Evolutionary conservation across 2,113 vertebrate genomes (phyloP).

Genomic region (Corythornis vintsioides): DNA sequence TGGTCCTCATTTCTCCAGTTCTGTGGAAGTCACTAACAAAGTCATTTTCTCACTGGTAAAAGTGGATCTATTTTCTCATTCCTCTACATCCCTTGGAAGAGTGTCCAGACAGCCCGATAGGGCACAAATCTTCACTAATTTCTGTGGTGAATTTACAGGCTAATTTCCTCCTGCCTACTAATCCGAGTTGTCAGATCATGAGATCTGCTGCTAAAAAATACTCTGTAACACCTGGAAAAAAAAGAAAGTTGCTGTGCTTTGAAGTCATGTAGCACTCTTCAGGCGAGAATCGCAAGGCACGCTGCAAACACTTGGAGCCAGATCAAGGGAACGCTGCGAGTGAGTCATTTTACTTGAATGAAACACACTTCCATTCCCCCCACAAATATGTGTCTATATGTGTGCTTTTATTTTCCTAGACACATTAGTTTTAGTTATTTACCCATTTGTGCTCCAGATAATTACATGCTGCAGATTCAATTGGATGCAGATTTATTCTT

Average conservation of each 20-base stretch:
- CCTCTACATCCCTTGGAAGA: background rate
- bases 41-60: background rate
- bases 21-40: background rate
- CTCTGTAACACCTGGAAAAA: slow-evolving; percentile 25
- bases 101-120: background rate
- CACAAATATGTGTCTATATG: slow-evolving; percentile 69
- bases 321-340: slow-evolving; percentile 27
- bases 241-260: background rate
- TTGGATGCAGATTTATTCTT: slow-evolving; percentile 75
- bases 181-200: background rate
- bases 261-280: slow-evolving; percentile 20
- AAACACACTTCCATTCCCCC: slow-evolving; percentile 50
- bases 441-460: slow-evolving; percentile 71
- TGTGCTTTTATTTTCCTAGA: slow-evolving; percentile 74
- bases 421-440: slow-evolving; percentile 73
- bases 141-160: background rate
- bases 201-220: background rate
- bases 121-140: rapidly evolving
- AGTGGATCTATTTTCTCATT: background rate
- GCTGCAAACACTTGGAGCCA: slow-evolving; percentile 40
- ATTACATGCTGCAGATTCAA: slow-evolving; percentile 64
- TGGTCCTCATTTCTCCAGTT: background rate
- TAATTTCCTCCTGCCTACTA: background rate
- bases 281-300: background rate
- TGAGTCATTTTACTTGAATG: slow-evolving; percentile 59